A percentile compares a stretch with the other conserved stretches of the same genome.
Evolutionary conservation across 2,113 vertebrate species (phyloP).

Genomic region (Rafetus swinhoei): DNA sequence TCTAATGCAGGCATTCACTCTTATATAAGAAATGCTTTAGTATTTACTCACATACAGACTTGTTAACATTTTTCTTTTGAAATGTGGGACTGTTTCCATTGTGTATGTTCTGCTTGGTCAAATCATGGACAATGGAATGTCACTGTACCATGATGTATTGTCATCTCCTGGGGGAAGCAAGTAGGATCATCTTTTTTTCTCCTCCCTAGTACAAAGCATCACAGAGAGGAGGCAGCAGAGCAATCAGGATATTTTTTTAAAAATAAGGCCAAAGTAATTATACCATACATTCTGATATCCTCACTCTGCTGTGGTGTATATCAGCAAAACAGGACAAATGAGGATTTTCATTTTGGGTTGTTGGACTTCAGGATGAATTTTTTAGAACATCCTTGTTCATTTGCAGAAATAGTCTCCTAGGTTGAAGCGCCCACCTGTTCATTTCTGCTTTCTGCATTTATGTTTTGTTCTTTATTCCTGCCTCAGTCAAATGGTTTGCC

Average conservation of each 20-base stretch:
- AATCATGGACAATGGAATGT: background rate
- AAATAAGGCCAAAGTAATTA: background rate
- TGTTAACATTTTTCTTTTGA: background rate
- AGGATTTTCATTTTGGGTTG: background rate
- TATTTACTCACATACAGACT: background rate
- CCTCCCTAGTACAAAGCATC: background rate
- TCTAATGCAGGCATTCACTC: background rate
- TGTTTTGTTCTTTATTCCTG: background rate
- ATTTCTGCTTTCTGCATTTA: no score
- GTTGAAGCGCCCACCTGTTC: background rate
- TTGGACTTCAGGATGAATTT: background rate
- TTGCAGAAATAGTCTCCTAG: background rate
- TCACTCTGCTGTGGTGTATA: background rate
- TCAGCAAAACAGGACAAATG: background rate
- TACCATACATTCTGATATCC: background rate
- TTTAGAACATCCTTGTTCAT: background rate
- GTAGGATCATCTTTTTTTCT: background rate
- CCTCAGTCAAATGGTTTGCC: background rate
- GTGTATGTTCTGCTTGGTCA: background rate
- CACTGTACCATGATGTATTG: background rate
- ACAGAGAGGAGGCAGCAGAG: background rate
- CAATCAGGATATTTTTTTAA: background rate
- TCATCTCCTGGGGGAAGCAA: background rate
- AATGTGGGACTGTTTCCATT: background rate
- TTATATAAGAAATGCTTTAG: background rate